Evolutionary conservation across 2,797 vertebrate species (phyloP), one percentile per base, ranked within the genome.

Genomic region (Pseudomugil tenellus): DNA sequence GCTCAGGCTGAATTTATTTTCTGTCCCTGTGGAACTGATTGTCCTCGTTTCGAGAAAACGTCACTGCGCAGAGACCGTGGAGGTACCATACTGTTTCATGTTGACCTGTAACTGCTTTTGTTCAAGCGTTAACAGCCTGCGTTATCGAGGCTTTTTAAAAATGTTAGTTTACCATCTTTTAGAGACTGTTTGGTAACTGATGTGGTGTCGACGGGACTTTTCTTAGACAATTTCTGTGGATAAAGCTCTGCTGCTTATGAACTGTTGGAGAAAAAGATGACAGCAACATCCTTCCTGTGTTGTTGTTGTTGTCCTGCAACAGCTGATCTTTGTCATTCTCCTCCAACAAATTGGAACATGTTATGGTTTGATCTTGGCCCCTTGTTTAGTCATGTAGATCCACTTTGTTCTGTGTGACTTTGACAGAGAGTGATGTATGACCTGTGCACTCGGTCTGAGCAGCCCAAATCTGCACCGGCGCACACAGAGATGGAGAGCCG

Each of bases 361-460:
- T 46, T 25, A 86, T 84, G 84, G 72, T 76, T 72, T 6, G 63
- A 69, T 77, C 43, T 70, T 34, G 65, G 72, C 72, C 59, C 80
- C 46, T 83, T 67, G 29, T 74, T 80, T 41, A 67, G 70, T 80
- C 77, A 28, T 55, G 74, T 81, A 70, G 83, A 85, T 86, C 76
- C 68, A 14, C 54, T 66, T 61, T 65, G 28, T 31, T 2, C 72
- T 54, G 63, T 59, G 66, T 85, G 77, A 86, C 76, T 77, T 74
- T 70, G 83, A 80, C 71, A 77, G 57, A 74, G 68, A 87, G 91
- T 87, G 80, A 95, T 94, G 94, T 90, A 93, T 68, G 93, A 95
- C 89, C 84, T 95, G 74, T 92, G 89, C 58, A 84, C 89, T 67
- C 84, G 85, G 84, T 88, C 92, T 8, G 91, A 94, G 79, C 87